These are phyloP conservation scores for Brenthis daphne DNA, from an alignment of 2,888 invertebrate species.

Conservation along the genomic window DNA sequence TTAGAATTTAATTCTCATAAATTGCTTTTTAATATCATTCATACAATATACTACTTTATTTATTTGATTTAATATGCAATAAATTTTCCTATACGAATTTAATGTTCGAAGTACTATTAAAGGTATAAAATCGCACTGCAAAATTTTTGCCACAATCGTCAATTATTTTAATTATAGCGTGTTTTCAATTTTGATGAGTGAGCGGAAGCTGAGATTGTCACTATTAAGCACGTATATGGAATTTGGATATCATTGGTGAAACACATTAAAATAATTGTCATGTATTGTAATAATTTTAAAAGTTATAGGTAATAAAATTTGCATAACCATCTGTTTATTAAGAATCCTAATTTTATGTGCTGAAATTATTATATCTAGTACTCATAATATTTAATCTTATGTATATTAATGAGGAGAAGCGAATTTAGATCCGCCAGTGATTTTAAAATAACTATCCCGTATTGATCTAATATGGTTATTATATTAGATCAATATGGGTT, in stretches of 20 bases:
- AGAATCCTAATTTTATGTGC: too few relatives aligned
- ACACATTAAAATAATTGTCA: background rate
- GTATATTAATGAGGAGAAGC: too few relatives aligned
- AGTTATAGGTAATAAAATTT: too few relatives aligned
- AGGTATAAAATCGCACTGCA: constrained; percentile 22
- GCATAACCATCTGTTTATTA: too few relatives aligned
- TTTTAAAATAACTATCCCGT: too few relatives aligned
- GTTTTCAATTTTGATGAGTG: constrained; percentile 33
- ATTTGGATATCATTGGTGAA: background rate
- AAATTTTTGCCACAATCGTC: constrained; percentile 27
- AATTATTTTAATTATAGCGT: constrained; percentile 36
- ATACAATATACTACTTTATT: too few relatives aligned
- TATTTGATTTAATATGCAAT: background rate
- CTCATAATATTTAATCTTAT: too few relatives aligned
- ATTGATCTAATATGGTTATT: too few relatives aligned
- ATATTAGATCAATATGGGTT: too few relatives aligned
- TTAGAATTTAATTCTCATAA: background rate
- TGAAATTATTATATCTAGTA: too few relatives aligned
- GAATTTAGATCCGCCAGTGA: too few relatives aligned
- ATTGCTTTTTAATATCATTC: background rate
- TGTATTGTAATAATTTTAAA: background rate
- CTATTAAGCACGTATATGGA: constrained; percentile 18
- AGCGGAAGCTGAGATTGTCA: constrained; percentile 27
- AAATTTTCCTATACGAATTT: constrained; percentile 4
- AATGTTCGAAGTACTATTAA: constrained; percentile 6